A percentile compares a stretch with the other conserved stretches of the same genome.
These are phyloP conservation scores for Oryctolagus cuniculus DNA, from an alignment of 2,113 vertebrate genomes.

Conservation along the genomic window mOryCun1.1 NC_091432.1:97166001-97166500, in stretches of 20 bases:
- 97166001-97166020: not conserved
- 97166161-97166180: not conserved
- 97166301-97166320: too few species aligned
- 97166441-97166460: not conserved
- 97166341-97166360: not conserved
- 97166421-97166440: not conserved
- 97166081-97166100: not conserved
- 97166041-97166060: not conserved
- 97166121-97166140: not conserved
- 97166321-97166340: not conserved
- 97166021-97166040: not conserved
- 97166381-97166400: not conserved
- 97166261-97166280: not conserved
- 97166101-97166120: not conserved
- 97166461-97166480: not conserved
- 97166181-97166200: not conserved
- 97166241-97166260: not conserved
- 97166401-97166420: not conserved
- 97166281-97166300: too few species aligned
- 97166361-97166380: not conserved
- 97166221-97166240: not conserved
- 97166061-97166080: not conserved
- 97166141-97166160: not conserved
- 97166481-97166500: not conserved
- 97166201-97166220: rapidly evolving